Evolutionary conservation across 2,113 vertebrate genomes (phyloP), one percentile per base, ranked within the genome.

Genomic region (Empidonax traillii): DNA sequence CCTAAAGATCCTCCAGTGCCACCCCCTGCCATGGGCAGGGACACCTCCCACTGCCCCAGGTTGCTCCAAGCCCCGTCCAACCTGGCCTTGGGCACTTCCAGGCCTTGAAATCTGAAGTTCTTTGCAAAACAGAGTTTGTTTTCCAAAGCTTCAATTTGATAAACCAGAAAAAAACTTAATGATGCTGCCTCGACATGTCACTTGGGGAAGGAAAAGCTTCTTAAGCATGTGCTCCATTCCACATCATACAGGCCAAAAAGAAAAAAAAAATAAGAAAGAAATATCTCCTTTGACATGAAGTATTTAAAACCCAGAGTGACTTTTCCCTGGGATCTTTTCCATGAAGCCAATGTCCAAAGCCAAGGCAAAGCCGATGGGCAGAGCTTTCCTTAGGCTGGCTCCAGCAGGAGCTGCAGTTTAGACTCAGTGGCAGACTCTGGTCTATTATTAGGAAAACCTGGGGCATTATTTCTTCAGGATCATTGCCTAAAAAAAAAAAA

Each of bases 1-100:
- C 37, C 46, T 4, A 74, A 52, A 67, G 0, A 0, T 0, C 52
- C 44, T 0, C 15, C 23, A 7, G 18, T 4, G 1, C 52, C 58
- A 12, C 9, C 43, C 55, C 41, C 35, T 63, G 75, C 10, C 58
- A 2, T 2, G n/a, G 22, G 51, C 76, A 81, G 37, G 31, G 76
- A 37, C 68, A 44, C 14, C 35, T 75, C 0, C 53, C 39, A 2
- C 46, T 27, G 7, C 1, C 33, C 61, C 69, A 59, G 67, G 51
- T 1, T 51, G 68, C 37, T 8, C 61, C 83, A 5, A 55, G 24
- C 19, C 39, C 49, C 1, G 2, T 8, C 76, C 59, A 81, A 0
- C 37, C 52, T 24, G 33, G 33, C 76, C 68, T 28, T 1, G 44
- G 59, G 0, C 59, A 16, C 52, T 58, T 7, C 44, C 37, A 59